phyloP scores from a whole-genome alignment of 2,888 invertebrate species.

The Pandemis corylana region DNA sequence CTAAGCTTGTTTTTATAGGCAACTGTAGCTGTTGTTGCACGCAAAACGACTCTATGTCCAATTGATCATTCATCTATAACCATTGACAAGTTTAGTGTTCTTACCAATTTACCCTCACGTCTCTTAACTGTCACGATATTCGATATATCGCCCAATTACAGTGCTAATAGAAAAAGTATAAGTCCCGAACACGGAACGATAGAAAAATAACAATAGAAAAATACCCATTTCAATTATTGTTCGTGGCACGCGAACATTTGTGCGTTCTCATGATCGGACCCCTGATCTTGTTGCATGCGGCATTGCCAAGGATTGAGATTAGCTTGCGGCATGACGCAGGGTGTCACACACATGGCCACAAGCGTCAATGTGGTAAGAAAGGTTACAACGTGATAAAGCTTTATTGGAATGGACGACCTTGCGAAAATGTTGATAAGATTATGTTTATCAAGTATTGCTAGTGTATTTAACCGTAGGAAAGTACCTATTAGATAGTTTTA shows the following conservation, averaged over 20 bases:
- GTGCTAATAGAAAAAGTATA: conserved; percentile 41
- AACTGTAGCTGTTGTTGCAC: too few relatives aligned
- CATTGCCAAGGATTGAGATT: conserved; percentile 24
- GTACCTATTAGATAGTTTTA: too few relatives aligned
- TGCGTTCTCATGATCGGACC: conserved; percentile 71
- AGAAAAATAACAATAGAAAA: conserved; percentile 67
- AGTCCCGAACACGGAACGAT: conserved; percentile 46
- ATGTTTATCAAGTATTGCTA: too few relatives aligned
- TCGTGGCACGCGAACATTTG: conserved; percentile 76
- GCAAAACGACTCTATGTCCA: too few relatives aligned
- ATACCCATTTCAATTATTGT: conserved; percentile 76
- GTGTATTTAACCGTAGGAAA: too few relatives aligned
- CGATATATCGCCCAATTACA: conserved; percentile 33
- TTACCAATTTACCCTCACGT: neutral
- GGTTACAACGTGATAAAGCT: too few relatives aligned
- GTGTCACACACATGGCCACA: neutral
- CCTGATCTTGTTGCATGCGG: conserved; percentile 39
- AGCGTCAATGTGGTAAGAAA: neutral
- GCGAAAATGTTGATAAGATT: too few relatives aligned
- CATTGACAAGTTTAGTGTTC: neutral
- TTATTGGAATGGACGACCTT: too few relatives aligned
- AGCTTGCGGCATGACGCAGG: conserved; percentile 35
- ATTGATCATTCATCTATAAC: neutral
- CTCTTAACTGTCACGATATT: conserved; percentile 38
- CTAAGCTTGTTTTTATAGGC: too few relatives aligned